Percentiles rank a stretch among this genome's conserved stretches.
phyloP scores from a whole-genome alignment of 2,888 invertebrate genomes.

The Drosophila leonis region DNA sequence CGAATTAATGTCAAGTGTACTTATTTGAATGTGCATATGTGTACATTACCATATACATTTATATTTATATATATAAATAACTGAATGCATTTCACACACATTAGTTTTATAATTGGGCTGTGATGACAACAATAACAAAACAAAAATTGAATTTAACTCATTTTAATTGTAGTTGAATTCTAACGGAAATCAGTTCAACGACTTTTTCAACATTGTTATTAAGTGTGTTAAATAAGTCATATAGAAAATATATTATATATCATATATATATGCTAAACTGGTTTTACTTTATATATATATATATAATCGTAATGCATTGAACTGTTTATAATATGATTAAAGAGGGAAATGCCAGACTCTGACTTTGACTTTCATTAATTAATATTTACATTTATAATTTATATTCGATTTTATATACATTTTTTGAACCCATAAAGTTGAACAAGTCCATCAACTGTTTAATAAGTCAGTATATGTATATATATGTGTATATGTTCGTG shows the following conservation, averaged over 20 bases:
- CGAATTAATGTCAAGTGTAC: slow-evolving; percentile 1
- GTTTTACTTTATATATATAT: slow-evolving; percentile 20
- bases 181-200: slow-evolving; percentile 57
- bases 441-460: slow-evolving; percentile 3
- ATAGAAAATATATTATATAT: neutral
- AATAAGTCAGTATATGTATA: neutral
- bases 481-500: neutral
- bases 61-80: slow-evolving; percentile 1
- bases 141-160: slow-evolving; percentile 11
- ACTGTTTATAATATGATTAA: slow-evolving; percentile 23
- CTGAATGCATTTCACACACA: slow-evolving; percentile 7
- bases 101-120: slow-evolving; percentile 14
- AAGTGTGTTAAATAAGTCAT: slow-evolving; percentile 1
- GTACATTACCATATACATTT: neutral
- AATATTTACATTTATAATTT: slow-evolving; percentile 13
- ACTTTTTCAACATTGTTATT: slow-evolving; percentile 28
- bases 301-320: slow-evolving; percentile 28
- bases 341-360: neutral
- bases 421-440: slow-evolving; percentile 6
- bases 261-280: slow-evolving; percentile 8
- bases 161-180: slow-evolving; percentile 13
- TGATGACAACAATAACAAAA: neutral
- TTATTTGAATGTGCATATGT: neutral
- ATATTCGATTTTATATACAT: neutral
- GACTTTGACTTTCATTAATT: slow-evolving; percentile 9